A percentile compares a stretch with the other conserved stretches of the same genome.
Evolutionary conservation across 2,888 invertebrate species (phyloP).

Genomic region (Mycalesis mineus): DNA sequence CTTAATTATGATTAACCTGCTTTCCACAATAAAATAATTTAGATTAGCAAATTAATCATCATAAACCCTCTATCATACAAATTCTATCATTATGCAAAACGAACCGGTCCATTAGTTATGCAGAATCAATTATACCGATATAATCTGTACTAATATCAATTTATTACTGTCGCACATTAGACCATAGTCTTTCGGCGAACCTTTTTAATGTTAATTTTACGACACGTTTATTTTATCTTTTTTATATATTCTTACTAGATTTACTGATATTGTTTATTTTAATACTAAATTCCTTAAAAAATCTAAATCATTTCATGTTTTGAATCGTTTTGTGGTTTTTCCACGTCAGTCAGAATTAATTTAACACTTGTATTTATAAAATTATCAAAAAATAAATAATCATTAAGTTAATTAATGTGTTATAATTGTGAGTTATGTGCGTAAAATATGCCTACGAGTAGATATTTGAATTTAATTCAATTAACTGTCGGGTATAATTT

Average conservation of each 20-base stretch:
- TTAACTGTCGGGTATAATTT: too few relatives aligned
- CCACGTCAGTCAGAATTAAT: background rate
- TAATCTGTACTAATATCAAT: slow-evolving; percentile 20
- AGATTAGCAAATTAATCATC: slow-evolving; percentile 3
- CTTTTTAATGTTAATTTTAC: slow-evolving; percentile 17
- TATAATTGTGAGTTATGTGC: too few relatives aligned
- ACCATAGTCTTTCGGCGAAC: slow-evolving; percentile 9
- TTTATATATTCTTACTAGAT: background rate
- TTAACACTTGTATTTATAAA: too few relatives aligned
- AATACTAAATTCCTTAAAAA: background rate
- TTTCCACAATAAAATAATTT: background rate
- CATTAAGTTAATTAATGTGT: too few relatives aligned
- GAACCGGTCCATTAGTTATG: slow-evolving; percentile 24
- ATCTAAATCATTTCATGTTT: background rate
- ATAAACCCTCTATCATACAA: slow-evolving; percentile 7
- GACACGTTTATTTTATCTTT: slow-evolving; percentile 5
- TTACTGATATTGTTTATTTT: background rate
- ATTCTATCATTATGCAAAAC: slow-evolving; percentile 13
- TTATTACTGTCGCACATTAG: slow-evolving; percentile 13
- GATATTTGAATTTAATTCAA: too few relatives aligned
- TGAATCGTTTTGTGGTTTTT: background rate
- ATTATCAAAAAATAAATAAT: too few relatives aligned
- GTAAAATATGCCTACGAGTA: too few relatives aligned
- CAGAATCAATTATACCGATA: slow-evolving; percentile 26
- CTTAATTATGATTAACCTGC: background rate